A percentile compares a stretch with the other conserved stretches of the same genome.
These are phyloP conservation scores for Corella eumyota DNA, from an alignment of 23 tunicate genomes.

Conservation along the genomic window DNA sequence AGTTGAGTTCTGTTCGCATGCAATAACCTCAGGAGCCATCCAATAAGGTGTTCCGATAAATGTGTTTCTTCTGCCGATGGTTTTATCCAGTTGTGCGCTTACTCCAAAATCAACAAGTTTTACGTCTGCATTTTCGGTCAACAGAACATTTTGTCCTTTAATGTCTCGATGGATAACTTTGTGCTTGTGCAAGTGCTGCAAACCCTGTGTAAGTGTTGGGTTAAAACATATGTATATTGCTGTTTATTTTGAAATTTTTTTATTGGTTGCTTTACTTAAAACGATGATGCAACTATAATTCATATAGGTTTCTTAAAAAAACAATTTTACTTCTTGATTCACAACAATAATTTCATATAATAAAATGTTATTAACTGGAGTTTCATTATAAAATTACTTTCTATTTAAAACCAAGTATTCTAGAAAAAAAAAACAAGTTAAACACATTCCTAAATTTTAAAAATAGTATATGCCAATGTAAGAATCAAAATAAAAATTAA, in stretches of 20 bases:
- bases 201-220: constrained; percentile 87
- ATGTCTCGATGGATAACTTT: constrained; percentile 98
- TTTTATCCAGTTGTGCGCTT: constrained; percentile 96
- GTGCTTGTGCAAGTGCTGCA: constrained; percentile 95
- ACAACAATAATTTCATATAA: too few relatives aligned
- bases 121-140: constrained; percentile 97
- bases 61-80: constrained; percentile 91
- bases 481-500: too few relatives aligned
- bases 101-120: constrained; percentile 99
- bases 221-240: background rate
- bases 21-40: constrained; percentile 99
- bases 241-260: background rate
- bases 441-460: too few relatives aligned
- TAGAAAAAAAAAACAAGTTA: too few relatives aligned
- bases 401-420: too few relatives aligned
- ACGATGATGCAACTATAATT: too few relatives aligned
- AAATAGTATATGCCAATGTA: too few relatives aligned
- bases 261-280: background rate
- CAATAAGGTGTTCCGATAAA: constrained; percentile 99
- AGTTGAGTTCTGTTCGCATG: constrained; percentile 88
- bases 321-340: too few relatives aligned
- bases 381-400: too few relatives aligned
- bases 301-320: too few relatives aligned
- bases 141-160: constrained; percentile 96
- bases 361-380: too few relatives aligned